Base-by-base conservation (phyloP, 2,113 vertebrate species). In the Lophura nycthemera region DNA sequence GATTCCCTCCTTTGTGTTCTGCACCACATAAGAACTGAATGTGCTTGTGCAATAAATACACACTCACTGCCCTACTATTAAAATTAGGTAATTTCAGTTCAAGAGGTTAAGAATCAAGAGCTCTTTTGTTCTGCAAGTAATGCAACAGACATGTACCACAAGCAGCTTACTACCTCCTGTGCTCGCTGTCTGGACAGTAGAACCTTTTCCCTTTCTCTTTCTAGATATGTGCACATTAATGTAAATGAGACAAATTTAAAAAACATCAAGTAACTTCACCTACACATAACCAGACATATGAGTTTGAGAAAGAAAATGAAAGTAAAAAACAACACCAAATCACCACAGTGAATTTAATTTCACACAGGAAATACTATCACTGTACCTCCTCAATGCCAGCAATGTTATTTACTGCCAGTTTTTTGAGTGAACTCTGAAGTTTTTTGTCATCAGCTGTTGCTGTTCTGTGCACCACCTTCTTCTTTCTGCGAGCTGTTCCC, bases 381-480 rank as follows among this genome's bases (percentile, higher is more conserved):
- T 86, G 77, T 98, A 99, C 99, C 99, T 99, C 99, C 97, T 99
- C 99, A 89, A 99, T 99, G 85, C 99, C 99, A 95, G 99, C 99
- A 92, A 99, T 99, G 96, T 99, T 99, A 97, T 99, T 99, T 95
- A 99, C 99, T 67, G 99, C 98, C 97, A 99, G 97, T 92, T 99
- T 99, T 98, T 99, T 99, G 95, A 99, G 98, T 20, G 99, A 99
- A 95, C 99, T 98, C 97, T 99, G 99, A 92, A 99, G 99, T 96
- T 99, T 99, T 96, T 99, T 99, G 97, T 99, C 99, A 89, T 99
- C 99, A 93, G 99, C 99, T 93, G 99, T 99, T 72, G 99, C 99
- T 47, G 99, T 99, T 97, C 99, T 99, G 97, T 99, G 99, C 82
- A 99, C 99, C 61, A 99, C 99, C 99, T 99, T 99, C 98, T 99